Evolutionary conservation across 2,113 vertebrate species (phyloP).

Genomic region (Zosterops lateralis): DNA sequence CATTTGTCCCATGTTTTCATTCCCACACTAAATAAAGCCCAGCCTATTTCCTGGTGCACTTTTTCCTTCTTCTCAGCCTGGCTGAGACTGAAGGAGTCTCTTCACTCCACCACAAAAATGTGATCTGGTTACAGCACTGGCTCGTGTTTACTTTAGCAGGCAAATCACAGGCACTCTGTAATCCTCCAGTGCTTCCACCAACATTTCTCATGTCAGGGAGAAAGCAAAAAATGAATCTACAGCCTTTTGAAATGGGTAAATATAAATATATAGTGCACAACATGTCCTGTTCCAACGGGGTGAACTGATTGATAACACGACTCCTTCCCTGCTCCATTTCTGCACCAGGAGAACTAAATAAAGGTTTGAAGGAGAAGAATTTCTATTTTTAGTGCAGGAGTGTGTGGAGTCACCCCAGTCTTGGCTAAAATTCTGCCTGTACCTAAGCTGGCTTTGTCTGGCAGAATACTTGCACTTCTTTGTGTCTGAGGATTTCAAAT

Average conservation of each 20-base stretch:
- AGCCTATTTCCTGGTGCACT: slow-evolving; percentile 9
- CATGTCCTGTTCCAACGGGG: background rate
- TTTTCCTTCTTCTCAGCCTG: slow-evolving; percentile 21
- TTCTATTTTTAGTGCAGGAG: background rate
- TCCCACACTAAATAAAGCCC: slow-evolving; percentile 52
- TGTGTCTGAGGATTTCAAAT: background rate
- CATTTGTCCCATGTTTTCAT: background rate
- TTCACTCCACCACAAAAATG: slow-evolving; percentile 14
- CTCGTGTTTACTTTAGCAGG: slow-evolving; percentile 19
- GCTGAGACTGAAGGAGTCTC: background rate
- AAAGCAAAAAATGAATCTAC: background rate
- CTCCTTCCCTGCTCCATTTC: background rate
- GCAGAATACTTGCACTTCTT: background rate
- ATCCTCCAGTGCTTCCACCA: slow-evolving; percentile 2
- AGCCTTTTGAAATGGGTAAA: background rate
- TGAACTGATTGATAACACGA: background rate
- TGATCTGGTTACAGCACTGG: slow-evolving; percentile 17
- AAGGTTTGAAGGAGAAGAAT: background rate
- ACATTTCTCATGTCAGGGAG: slow-evolving; percentile 27
- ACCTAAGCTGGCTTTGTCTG: background rate
- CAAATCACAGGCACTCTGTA: background rate
- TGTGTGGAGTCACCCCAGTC: background rate
- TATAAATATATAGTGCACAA: slow-evolving; percentile 24
- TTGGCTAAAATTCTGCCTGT: background rate
- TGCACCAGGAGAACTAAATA: background rate